These are phyloP conservation scores for Columba livia DNA, from an alignment of 2,113 vertebrate species.

Conservation along the genomic window DNA sequence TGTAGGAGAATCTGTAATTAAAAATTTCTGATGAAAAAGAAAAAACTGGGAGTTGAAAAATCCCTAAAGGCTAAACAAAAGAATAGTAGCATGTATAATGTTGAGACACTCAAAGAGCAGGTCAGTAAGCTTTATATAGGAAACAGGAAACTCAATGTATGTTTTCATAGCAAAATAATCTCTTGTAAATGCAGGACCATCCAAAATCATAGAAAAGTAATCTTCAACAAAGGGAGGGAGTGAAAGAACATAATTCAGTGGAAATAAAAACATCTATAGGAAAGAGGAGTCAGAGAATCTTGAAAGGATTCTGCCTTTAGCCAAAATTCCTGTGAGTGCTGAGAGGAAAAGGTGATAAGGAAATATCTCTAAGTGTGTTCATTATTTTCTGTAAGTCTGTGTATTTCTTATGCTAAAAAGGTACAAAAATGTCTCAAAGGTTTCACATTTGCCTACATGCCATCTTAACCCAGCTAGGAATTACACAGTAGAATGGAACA, in stretches of 20 bases:
- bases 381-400: background rate
- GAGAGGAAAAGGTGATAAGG: background rate
- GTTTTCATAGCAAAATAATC: conserved; percentile 40
- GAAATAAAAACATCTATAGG: conserved; percentile 45
- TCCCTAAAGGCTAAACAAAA: background rate
- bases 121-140: background rate
- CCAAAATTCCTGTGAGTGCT: background rate
- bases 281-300: conserved; percentile 12
- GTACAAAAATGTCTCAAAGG: background rate
- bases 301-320: conserved; percentile 35
- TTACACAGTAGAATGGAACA: background rate
- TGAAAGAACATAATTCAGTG: conserved; percentile 17
- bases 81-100: background rate
- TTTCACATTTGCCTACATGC: background rate
- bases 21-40: background rate
- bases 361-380: background rate
- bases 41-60: background rate
- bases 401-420: background rate
- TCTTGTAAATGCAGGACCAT: background rate
- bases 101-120: background rate
- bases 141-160: conserved; percentile 23
- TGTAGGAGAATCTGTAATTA: background rate
- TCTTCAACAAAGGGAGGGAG: background rate
- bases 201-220: conserved; percentile 17
- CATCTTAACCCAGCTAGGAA: background rate